phyloP scores from a whole-genome alignment of 2,797 vertebrate genomes.

The Apogon talboti region DNA sequence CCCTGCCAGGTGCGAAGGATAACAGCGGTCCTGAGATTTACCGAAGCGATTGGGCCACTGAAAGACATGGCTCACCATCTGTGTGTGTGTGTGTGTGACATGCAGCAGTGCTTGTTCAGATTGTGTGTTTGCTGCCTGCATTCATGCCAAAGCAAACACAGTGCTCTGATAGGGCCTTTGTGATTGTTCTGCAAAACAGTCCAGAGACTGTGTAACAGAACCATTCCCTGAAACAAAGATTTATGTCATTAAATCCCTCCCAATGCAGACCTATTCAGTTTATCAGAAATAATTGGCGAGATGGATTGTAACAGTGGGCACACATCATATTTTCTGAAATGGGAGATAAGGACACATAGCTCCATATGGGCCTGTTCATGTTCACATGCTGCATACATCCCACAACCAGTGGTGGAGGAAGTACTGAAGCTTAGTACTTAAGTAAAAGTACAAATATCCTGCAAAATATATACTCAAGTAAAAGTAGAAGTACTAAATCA shows the following conservation, averaged over 20 bases:
- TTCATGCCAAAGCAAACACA: conserved; percentile 41
- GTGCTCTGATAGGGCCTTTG: conserved; percentile 23
- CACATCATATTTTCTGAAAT: background rate
- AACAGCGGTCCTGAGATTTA: conserved; percentile 39
- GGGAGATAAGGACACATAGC: background rate
- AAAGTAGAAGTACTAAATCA: no score
- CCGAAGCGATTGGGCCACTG: conserved; percentile 32
- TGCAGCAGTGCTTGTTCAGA: conserved; percentile 1
- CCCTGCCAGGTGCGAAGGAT: conserved; percentile 32
- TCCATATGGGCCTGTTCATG: background rate
- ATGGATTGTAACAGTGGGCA: conserved; percentile 2
- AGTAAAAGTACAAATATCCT: no score
- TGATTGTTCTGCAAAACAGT: conserved; percentile 21
- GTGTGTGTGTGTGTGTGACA: conserved; percentile 21
- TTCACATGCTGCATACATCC: no score
- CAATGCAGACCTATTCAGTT: conserved; percentile 6
- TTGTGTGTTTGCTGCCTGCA: conserved; percentile 23
- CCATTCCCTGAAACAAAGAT: conserved; percentile 25
- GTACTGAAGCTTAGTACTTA: no score
- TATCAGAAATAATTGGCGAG: conserved; percentile 8
- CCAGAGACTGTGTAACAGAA: conserved; percentile 15
- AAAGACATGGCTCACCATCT: conserved; percentile 44
- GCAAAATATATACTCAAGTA: no score
- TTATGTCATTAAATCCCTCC: conserved; percentile 30
- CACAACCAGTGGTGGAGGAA: no score